These are phyloP conservation scores for Unio delphinus DNA, from an alignment of 2,888 invertebrate species.

Conservation along the genomic window DNA sequence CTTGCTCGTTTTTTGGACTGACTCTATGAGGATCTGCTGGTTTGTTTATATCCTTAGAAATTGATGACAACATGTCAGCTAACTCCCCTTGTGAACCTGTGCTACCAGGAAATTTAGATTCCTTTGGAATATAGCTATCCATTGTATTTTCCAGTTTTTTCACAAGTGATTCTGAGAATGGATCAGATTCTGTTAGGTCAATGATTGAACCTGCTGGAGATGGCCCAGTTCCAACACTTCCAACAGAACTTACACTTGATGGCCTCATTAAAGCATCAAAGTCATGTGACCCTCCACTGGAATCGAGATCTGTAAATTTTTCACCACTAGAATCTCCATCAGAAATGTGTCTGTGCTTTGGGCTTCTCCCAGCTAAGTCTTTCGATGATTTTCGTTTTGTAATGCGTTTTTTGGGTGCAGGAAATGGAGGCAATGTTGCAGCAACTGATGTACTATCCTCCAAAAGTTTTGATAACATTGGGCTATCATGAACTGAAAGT, in stretches of 20 bases:
- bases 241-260: slow-evolving; percentile 41
- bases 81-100: too few species aligned
- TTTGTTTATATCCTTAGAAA: too few species aligned
- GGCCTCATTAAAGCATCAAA: slow-evolving; percentile 23
- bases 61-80: too few species aligned
- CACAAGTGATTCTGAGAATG: slow-evolving; percentile 51
- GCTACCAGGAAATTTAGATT: slow-evolving; percentile 13
- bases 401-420: slow-evolving; percentile 31
- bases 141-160: slow-evolving; percentile 55
- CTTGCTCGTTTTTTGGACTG: slow-evolving; percentile 65
- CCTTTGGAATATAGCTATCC: slow-evolving; percentile 51
- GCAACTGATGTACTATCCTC: slow-evolving; percentile 54
- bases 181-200: slow-evolving; percentile 55
- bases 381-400: slow-evolving; percentile 61
- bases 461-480: slow-evolving; percentile 64
- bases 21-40: slow-evolving; percentile 30
- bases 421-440: slow-evolving; percentile 34
- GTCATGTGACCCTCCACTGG: slow-evolving; percentile 36
- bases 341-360: slow-evolving; percentile 60
- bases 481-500: slow-evolving; percentile 43
- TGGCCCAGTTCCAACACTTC: slow-evolving; percentile 32
- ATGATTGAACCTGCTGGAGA: slow-evolving; percentile 48
- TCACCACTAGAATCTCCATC: slow-evolving; percentile 37
- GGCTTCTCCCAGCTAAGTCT: slow-evolving; percentile 63
- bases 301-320: slow-evolving; percentile 41